phyloP scores from a whole-genome alignment of 2,113 vertebrate species.

The Melanerpes aurifrons region DNA sequence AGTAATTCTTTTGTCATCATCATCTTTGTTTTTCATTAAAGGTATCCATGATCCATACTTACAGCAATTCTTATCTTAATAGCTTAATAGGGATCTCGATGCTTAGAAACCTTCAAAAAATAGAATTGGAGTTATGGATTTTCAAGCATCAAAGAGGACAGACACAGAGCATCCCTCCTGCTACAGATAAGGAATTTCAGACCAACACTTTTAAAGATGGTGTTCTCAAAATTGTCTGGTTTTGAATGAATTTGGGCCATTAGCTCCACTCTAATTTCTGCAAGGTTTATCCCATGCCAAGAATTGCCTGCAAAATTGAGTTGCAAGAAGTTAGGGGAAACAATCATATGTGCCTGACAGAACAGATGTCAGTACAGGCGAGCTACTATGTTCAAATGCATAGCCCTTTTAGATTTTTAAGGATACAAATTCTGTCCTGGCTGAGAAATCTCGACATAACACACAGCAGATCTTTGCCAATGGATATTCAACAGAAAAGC shows the following conservation, averaged over 20 bases:
- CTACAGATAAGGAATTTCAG: not conserved
- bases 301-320: not conserved
- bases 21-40: not conserved
- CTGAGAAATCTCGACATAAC: not conserved
- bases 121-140: not conserved
- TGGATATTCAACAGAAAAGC: not conserved
- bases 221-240: not conserved
- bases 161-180: not conserved
- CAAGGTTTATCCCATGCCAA: not conserved
- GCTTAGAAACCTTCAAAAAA: not conserved
- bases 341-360: not conserved
- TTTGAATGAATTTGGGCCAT: not conserved
- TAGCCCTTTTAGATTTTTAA: not conserved
- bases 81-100: not conserved
- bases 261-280: not conserved
- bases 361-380: not conserved
- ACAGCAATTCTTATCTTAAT: not conserved
- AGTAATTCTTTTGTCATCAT: not conserved
- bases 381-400: not conserved
- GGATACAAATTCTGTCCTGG: not conserved
- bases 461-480: not conserved
- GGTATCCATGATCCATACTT: not conserved
- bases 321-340: not conserved
- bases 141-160: not conserved
- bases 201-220: not conserved